Conservation (phyloP, 2,113 vertebrate species). For the Pycnonotus jocosus region DNA sequence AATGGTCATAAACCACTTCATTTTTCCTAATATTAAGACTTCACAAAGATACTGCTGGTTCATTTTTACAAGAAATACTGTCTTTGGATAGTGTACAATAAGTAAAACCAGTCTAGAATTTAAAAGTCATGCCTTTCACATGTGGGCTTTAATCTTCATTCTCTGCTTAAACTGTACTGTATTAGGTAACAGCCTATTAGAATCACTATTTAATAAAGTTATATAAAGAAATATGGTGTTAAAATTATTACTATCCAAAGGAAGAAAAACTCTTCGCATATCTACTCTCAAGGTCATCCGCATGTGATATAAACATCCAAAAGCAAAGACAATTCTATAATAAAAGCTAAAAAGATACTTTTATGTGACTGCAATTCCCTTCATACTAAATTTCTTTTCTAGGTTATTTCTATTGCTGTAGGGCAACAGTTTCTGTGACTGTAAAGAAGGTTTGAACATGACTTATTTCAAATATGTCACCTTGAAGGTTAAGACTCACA, state of each 20-base stretch:
- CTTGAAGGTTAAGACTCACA: slow-evolving; percentile 50
- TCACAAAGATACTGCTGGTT: slow-evolving; percentile 34
- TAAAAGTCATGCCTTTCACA: slow-evolving; percentile 19
- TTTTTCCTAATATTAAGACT: slow-evolving; percentile 46
- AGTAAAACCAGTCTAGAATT: slow-evolving; percentile 48
- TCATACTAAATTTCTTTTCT: slow-evolving; percentile 32
- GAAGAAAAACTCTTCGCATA: not conserved
- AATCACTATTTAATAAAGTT: not conserved
- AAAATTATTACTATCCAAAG: slow-evolving; percentile 8
- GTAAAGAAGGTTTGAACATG: slow-evolving; percentile 36
- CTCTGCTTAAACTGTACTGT: not conserved
- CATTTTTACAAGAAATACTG: slow-evolving; percentile 31
- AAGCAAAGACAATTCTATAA: slow-evolving; percentile 41
- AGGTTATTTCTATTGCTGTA: slow-evolving; percentile 40
- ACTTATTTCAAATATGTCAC: slow-evolving; percentile 50
- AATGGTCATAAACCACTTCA: slow-evolving; percentile 13
- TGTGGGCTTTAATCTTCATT: slow-evolving; percentile 42
- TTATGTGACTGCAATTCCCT: slow-evolving; percentile 17
- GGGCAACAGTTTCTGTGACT: slow-evolving; percentile 33
- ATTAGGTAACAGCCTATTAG: not conserved
- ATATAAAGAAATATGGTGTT: not conserved
- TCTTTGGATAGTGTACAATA: slow-evolving; percentile 26
- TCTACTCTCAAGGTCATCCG: slow-evolving; percentile 26
- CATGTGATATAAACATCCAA: not conserved
- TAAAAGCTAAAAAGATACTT: slow-evolving; percentile 26